These are phyloP conservation scores for Cheilosia impressa DNA, from an alignment of 2,888 invertebrate genomes.

Conservation along the genomic window DNA sequence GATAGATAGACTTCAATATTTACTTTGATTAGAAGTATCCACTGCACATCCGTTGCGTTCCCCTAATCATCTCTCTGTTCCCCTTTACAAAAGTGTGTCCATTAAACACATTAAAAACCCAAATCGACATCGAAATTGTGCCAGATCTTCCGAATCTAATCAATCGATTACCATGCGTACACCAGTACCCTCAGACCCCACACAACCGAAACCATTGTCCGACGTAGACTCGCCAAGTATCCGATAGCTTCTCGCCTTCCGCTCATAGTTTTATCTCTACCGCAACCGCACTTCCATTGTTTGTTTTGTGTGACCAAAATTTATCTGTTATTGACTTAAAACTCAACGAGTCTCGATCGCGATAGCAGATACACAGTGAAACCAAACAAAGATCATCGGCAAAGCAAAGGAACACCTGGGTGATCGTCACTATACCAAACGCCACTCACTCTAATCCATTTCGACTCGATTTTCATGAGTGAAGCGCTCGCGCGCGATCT, in stretches of 20 bases:
- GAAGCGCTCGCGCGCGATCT: conserved; percentile 33
- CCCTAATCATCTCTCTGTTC: background rate
- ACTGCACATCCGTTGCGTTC: background rate
- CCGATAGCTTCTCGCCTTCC: background rate
- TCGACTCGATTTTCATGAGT: conserved; percentile 43
- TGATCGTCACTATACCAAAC: background rate
- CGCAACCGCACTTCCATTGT: conserved; percentile 12
- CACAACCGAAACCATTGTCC: conserved; percentile 36
- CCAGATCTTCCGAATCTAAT: conserved; percentile 27
- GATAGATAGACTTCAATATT: background rate
- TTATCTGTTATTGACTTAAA: conserved; percentile 4
- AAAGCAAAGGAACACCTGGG: conserved; percentile 51
- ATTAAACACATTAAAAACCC: background rate
- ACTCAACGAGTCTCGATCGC: conserved; percentile 63
- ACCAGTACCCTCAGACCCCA: background rate
- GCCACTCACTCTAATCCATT: background rate
- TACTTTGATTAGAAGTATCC: background rate
- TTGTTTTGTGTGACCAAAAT: conserved; percentile 8
- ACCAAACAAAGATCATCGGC: conserved; percentile 15
- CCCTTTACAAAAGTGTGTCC: background rate
- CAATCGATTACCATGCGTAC: conserved; percentile 35
- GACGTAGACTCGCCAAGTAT: conserved; percentile 32
- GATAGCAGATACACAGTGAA: background rate
- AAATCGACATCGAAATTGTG: conserved; percentile 2
- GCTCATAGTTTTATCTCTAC: conserved; percentile 19